These are phyloP conservation scores for Hirtodrosophila confusa DNA, from an alignment of 2,888 invertebrate species.

Conservation along the genomic window DNA sequence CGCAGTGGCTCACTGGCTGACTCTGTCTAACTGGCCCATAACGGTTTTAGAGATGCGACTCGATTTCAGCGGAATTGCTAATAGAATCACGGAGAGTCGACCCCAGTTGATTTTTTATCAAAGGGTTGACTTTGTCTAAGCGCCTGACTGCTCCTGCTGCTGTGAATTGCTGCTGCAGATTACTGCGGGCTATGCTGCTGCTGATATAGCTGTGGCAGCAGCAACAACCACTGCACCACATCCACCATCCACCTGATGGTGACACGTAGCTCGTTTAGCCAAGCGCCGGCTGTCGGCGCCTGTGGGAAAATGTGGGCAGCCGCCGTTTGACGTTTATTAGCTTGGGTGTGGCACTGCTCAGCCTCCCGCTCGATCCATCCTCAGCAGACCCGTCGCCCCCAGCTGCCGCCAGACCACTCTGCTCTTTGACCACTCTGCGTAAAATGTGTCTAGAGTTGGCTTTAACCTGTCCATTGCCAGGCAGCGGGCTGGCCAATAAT, in stretches of 20 bases:
- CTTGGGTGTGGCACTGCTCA: constrained; percentile 16
- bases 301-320: constrained; percentile 49
- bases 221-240: constrained; percentile 5
- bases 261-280: constrained; percentile 72
- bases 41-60: constrained; percentile 71
- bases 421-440: constrained; percentile 21
- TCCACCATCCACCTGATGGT: constrained; percentile 66
- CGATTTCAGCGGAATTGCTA: constrained; percentile 75
- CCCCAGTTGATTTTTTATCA: constrained; percentile 56
- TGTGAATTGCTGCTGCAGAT: constrained; percentile 27
- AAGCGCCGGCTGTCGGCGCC: constrained; percentile 66
- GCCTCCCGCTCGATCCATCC: too few relatives aligned
- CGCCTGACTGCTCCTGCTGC: constrained; percentile 32
- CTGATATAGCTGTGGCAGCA: not conserved
- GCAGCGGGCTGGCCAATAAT: too few relatives aligned
- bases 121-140: constrained; percentile 75
- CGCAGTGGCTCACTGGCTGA: not conserved
- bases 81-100: constrained; percentile 65
- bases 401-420: not conserved
- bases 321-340: constrained; percentile 21
- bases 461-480: too few relatives aligned
- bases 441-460: constrained; percentile 9
- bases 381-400: not conserved
- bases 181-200: constrained; percentile 10
- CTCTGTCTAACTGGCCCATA: constrained; percentile 46